Evolutionary conservation across 2,888 invertebrate species (phyloP), one percentile per base, ranked within the genome.

Genomic region (Orchesella flavescens): DNA sequence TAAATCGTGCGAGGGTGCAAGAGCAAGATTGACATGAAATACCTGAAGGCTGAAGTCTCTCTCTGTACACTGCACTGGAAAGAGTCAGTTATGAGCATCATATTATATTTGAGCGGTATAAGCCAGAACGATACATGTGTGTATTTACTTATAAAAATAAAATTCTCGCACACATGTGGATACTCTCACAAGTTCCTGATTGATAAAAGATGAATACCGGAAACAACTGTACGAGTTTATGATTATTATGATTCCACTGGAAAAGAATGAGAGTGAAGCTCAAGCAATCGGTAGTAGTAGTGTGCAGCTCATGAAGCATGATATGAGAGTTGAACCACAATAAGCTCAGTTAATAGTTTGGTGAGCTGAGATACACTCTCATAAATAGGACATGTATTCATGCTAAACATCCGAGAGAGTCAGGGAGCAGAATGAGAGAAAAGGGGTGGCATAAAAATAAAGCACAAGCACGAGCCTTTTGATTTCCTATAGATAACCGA

Each of bases 401-500:
- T 53, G 53, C 53, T 19, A 21, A 21, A 21, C 21, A 53, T 55
- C 53, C 55, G 53, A 15, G 10, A 15, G 10, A n/a, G 34, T 55
- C 10, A 15, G 46, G 71, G 59, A 61, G 34, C 34, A 24, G 34
- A 21, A 46, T 53, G 63, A 74, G 23, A 73, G 53, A 61, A 55
- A 68, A 68, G 53, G 83, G 76, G 77, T 76, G 72, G 57, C 59
- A 71, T 53, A 53, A 24, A n/a, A 63, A 63, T 85, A 85, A 85
- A 84, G 85, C 84, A 84, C 84, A 82, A 84, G 83, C 85, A 85
- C 86, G 86, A 86, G 85, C 83, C 84, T 84, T 84, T 85, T 85
- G 84, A 84, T 86, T 87, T 81, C 82, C 83, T 69, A 77, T 49
- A 80, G 87, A 87, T 87, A 88, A 87, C 88, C 85, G 85, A 87